Evolutionary conservation across 2,888 invertebrate genomes (phyloP), one percentile per base, ranked within the genome.

Genomic region (Clistopyga incitator): DNA sequence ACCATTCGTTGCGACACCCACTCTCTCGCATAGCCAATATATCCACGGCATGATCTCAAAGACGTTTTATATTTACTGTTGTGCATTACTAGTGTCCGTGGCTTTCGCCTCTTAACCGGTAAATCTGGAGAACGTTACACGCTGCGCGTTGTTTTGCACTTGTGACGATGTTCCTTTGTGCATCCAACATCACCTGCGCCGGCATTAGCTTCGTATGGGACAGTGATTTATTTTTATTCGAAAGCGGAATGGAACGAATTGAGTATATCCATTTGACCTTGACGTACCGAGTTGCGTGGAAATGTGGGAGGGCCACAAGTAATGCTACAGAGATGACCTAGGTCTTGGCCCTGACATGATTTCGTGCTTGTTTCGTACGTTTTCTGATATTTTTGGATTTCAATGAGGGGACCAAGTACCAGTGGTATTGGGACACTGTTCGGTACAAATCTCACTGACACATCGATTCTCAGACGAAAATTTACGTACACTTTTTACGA

Each of bases 321-420:
- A 15, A 34, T 54, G 18, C 4, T 20, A 25, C 25, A 38, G 23
- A 42, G 23, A 67, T 75, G 52, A 77, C 78, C 72, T 80, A 81
- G 82, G 82, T 84, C 72, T 64, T 72, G 87, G 70, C 85, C 87
- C 18, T 87, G 87, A 81, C 87, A 87, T 78, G 20, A 23, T 61
- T 72, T 72, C 59, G 18, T 29, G 38, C 47, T 6, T 47, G 3
- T 13, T 25, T 59, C 13, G 23, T 23, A 11, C 42, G 42, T 59
- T 72, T 45, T 45, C 23, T 25, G 11, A 72, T 72, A 18, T 59
- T 59, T 61, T 64, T 50, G 42, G 47, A 13, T n/a, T 34, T n/a
- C 1, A 15, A n/a, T 34, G 15, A 3, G 10, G 6, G 6, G 38
- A 34, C n/a, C 15, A 34, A 18, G 29, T 29, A 15, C n/a, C n/a